These are phyloP conservation scores for Drosophila ercepeae DNA, from an alignment of 1,140 invertebrate genomes.

Conservation along the genomic window DNA sequence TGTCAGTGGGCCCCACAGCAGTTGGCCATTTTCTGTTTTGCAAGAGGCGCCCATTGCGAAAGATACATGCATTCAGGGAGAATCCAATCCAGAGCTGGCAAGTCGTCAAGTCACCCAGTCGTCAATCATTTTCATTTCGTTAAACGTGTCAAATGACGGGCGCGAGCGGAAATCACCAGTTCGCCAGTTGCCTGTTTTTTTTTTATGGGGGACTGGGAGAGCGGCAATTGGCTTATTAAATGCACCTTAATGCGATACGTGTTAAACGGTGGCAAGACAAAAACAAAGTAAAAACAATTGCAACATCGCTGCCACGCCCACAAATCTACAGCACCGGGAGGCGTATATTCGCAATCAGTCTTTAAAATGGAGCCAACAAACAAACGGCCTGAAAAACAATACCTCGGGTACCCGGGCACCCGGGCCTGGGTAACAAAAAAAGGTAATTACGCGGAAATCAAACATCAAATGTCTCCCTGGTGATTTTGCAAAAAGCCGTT, in stretches of 20 bases:
- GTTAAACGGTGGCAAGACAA: conserved; percentile 15
- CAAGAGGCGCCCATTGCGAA: conserved; percentile 45
- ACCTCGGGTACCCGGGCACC: too few species aligned
- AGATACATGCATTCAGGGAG: background rate
- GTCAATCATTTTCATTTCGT: conserved; percentile 74
- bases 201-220: conserved; percentile 48
- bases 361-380: conserved; percentile 10
- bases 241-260: conserved; percentile 51
- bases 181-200: conserved; percentile 25
- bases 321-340: conserved; percentile 27
- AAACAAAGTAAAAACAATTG: conserved; percentile 27
- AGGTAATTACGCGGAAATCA: conserved; percentile 60
- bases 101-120: conserved; percentile 40
- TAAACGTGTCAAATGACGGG: conserved; percentile 71
- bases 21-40: conserved; percentile 49
- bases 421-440: conserved; percentile 30
- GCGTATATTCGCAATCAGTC: conserved; percentile 43
- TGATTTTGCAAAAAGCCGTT: conserved; percentile 55
- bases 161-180: conserved; percentile 60
- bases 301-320: conserved; percentile 28
- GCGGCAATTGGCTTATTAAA: conserved; percentile 38
- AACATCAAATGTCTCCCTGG: conserved; percentile 57
- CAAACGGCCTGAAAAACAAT: conserved; percentile 27
- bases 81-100: conserved; percentile 19
- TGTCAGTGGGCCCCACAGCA: conserved; percentile 60